phyloP scores from a whole-genome alignment of 2,113 vertebrate species.

The Pollachius pollachius region DNA sequence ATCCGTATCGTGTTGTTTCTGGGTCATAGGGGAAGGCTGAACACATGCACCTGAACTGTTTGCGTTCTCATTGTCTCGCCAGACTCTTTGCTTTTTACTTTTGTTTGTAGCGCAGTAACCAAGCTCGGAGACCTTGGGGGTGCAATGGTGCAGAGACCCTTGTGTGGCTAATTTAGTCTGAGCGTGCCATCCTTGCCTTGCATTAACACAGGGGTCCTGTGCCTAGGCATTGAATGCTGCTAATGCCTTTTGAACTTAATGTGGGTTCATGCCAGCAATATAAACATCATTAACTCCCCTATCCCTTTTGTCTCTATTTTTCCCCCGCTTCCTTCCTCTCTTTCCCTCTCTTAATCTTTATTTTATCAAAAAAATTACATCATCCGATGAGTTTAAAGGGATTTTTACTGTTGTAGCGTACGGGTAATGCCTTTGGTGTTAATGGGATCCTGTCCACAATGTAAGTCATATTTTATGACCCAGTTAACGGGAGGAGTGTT shows the following conservation, averaged over 20 bases:
- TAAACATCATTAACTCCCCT: too few species aligned
- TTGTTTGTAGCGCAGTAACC: constrained; percentile 20
- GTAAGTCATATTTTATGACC: too few species aligned
- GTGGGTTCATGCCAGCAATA: constrained; percentile 13
- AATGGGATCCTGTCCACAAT: too few species aligned
- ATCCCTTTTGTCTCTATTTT: too few species aligned
- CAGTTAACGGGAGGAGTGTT: too few species aligned
- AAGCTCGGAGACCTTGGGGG: neutral
- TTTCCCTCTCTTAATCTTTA: neutral
- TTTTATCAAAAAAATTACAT: too few species aligned
- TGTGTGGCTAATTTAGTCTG: constrained; percentile 7
- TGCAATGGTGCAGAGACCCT: constrained; percentile 15
- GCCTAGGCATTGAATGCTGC: neutral
- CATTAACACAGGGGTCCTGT: constrained; percentile 13
- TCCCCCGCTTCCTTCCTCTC: neutral
- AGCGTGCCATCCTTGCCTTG: neutral
- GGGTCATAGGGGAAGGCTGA: neutral
- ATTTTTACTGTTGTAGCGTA: too few species aligned
- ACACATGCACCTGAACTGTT: neutral
- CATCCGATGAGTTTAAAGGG: too few species aligned
- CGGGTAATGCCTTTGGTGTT: too few species aligned
- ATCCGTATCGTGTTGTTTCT: too few species aligned
- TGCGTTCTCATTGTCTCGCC: constrained; percentile 6
- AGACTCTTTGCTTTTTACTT: constrained; percentile 8
- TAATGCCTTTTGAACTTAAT: neutral